Evolutionary conservation across 2,888 invertebrate species (phyloP).

Genomic region (Phania funesta): DNA sequence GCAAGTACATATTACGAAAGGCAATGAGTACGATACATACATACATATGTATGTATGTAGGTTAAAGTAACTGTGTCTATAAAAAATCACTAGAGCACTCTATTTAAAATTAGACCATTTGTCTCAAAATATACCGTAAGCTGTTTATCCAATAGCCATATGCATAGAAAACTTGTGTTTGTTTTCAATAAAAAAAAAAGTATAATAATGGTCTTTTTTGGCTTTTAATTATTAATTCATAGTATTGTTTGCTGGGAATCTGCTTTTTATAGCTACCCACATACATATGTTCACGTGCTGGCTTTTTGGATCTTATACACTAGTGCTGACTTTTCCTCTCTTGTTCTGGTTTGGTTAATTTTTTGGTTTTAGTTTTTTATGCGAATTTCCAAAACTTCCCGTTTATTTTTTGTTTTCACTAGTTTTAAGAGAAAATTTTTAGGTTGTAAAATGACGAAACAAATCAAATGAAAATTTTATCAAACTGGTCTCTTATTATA

Average conservation of each 20-base stretch:
- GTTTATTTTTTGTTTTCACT: constrained; percentile 59
- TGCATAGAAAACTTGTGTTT: background rate
- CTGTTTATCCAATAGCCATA: background rate
- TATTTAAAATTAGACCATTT: constrained; percentile 7
- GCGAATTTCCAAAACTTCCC: constrained; percentile 63
- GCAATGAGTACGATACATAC: background rate
- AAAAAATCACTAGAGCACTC: background rate
- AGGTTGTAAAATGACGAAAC: constrained; percentile 59
- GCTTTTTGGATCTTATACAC: constrained; percentile 27
- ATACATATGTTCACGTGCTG: constrained; percentile 33
- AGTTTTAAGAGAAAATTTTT: constrained; percentile 67
- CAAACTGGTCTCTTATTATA: constrained; percentile 43
- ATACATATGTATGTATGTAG: background rate
- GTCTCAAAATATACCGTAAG: constrained; percentile 1
- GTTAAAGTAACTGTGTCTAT: background rate
- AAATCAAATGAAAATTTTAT: constrained; percentile 67
- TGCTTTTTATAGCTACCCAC: constrained; percentile 31
- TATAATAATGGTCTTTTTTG: constrained; percentile 18
- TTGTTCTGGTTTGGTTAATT: constrained; percentile 23
- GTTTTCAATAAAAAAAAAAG: background rate
- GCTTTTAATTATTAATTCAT: constrained; percentile 1
- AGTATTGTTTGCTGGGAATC: constrained; percentile 20
- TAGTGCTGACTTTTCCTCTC: constrained; percentile 32
- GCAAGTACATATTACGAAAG: background rate
- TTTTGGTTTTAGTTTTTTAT: constrained; percentile 50